Evolutionary conservation across 35 echinoderm and acorn worm genomes (phyloP).

Genomic region (Holothuria glaberrima): DNA sequence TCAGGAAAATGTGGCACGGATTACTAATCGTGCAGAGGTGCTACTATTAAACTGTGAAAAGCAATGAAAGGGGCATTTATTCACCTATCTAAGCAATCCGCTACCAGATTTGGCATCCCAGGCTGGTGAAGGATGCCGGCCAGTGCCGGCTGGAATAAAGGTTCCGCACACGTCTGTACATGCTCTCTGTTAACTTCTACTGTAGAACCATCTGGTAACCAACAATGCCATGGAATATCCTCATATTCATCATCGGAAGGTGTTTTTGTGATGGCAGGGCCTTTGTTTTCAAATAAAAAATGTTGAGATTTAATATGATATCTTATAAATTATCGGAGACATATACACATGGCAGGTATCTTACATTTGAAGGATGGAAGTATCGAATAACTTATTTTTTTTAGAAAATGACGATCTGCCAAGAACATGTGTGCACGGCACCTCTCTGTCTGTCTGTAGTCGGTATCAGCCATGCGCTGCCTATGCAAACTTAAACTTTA

Average conservation of each 20-base stretch:
- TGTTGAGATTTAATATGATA: neutral
- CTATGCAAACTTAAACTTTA: too few relatives aligned
- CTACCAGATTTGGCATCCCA: conserved; percentile 72
- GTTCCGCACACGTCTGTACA: conserved; percentile 74
- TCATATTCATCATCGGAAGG: conserved; percentile 17
- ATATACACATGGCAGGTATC: neutral
- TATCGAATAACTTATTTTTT: neutral
- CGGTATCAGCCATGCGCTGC: too few relatives aligned
- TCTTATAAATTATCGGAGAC: neutral
- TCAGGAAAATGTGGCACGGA: too few relatives aligned
- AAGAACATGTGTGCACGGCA: too few relatives aligned
- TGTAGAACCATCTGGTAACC: conserved; percentile 72
- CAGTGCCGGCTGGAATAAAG: conserved; percentile 78
- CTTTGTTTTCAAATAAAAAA: neutral
- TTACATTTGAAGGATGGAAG: neutral
- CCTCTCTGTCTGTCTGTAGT: too few relatives aligned
- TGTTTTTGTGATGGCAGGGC: neutral
- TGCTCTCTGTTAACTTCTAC: conserved; percentile 45
- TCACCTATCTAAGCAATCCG: conserved; percentile 82
- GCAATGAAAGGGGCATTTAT: neutral
- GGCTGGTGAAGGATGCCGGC: conserved; percentile 63
- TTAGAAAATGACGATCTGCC: too few relatives aligned
- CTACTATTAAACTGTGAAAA: too few relatives aligned
- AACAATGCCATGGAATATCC: conserved; percentile 59
- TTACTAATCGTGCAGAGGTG: too few relatives aligned